Percentiles rank a stretch among this genome's conserved stretches.
These are phyloP conservation scores for Sakesphorus luctuosus DNA, from an alignment of 2,113 vertebrate species.

Conservation along the genomic window DNA sequence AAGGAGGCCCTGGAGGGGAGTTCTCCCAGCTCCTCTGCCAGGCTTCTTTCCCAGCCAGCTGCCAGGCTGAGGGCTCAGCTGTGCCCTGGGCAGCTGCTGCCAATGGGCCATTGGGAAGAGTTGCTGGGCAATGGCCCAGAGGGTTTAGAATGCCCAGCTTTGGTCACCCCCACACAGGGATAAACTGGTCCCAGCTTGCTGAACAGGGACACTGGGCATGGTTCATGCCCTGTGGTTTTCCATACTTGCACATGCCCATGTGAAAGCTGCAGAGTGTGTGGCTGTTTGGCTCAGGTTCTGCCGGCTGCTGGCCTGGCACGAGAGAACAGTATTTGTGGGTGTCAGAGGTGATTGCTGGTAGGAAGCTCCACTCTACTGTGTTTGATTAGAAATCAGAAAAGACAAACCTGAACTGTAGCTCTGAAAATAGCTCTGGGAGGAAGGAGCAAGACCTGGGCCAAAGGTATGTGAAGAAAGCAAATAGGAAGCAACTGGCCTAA, in stretches of 20 bases:
- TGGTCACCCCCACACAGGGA: too few species aligned
- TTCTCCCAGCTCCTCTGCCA: too few species aligned
- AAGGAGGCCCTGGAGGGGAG: too few species aligned
- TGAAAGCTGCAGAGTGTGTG: neutral
- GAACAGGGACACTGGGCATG: neutral
- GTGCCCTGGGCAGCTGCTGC: too few species aligned
- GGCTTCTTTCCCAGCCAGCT: too few species aligned
- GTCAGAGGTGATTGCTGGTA: neutral
- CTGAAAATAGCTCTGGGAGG: neutral
- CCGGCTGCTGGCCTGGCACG: neutral
- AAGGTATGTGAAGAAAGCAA: neutral
- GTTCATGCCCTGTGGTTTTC: neutral
- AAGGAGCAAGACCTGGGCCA: neutral
- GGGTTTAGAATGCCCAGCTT: too few species aligned
- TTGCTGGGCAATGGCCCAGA: too few species aligned
- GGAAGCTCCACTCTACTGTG: neutral
- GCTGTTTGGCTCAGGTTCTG: neutral
- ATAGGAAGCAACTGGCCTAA: neutral
- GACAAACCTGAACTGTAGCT: neutral
- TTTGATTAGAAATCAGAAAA: neutral
- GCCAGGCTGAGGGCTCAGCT: too few species aligned
- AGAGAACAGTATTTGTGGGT: neutral
- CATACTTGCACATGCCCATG: neutral
- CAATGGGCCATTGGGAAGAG: too few species aligned
- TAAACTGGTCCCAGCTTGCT: too few species aligned